phyloP scores from a whole-genome alignment of 2,113 vertebrate species.

The Peucedramus taeniatus region DNA sequence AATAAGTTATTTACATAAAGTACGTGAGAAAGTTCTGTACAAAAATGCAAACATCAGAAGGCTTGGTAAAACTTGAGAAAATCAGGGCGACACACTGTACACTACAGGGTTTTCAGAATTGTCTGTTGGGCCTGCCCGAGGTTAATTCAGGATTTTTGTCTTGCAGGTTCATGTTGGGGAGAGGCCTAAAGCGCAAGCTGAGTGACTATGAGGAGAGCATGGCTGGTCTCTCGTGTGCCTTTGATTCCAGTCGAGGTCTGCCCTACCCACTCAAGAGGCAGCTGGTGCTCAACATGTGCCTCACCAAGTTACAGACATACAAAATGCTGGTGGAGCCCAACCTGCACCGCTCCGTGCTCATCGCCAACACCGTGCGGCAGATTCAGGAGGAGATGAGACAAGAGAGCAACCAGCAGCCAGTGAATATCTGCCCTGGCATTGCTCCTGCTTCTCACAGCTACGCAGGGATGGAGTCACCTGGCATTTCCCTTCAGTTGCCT shows the following conservation, averaged over 20 bases:
- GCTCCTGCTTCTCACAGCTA: slow-evolving; percentile 33
- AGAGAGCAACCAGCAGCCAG: slow-evolving; percentile 57
- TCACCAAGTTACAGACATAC: slow-evolving; percentile 83
- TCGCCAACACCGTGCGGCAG: slow-evolving; percentile 84
- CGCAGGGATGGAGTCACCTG: slow-evolving; percentile 51
- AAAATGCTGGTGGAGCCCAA: slow-evolving; percentile 82
- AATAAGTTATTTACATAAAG: no score
- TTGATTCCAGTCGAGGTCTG: slow-evolving; percentile 67
- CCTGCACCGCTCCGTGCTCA: slow-evolving; percentile 84
- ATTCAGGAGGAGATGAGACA: slow-evolving; percentile 81
- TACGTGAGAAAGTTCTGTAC: no score
- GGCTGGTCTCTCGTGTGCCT: slow-evolving; percentile 67
- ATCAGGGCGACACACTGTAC: no score
- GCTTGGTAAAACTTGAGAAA: no score
- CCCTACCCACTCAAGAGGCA: slow-evolving; percentile 81
- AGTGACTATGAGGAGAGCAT: slow-evolving; percentile 80
- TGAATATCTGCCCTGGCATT: slow-evolving; percentile 45
- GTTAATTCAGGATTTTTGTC: background rate
- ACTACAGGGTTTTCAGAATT: background rate
- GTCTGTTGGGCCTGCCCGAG: background rate
- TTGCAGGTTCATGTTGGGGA: slow-evolving; percentile 85
- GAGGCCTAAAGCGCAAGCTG: slow-evolving; percentile 85
- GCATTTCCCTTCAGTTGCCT: slow-evolving; percentile 57
- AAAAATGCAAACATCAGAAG: no score
- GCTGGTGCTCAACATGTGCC: slow-evolving; percentile 82